A percentile compares a stretch with the other conserved stretches of the same genome.
These are phyloP conservation scores for Fabriciana adippe DNA, from an alignment of 2,888 invertebrate genomes.

Conservation along the genomic window DNA sequence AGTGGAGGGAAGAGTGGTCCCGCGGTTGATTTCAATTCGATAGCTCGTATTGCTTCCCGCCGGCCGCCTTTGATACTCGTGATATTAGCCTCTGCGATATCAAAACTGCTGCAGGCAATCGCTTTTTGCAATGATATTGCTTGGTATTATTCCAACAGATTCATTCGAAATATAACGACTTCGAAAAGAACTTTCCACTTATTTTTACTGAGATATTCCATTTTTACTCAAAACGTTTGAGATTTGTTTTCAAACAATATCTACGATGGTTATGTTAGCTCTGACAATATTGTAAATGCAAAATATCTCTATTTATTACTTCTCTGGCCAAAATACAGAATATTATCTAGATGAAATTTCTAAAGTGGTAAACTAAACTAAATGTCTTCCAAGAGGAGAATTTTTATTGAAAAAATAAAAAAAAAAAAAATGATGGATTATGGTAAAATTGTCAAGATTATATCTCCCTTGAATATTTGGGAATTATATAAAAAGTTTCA, in stretches of 20 bases:
- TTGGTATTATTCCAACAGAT: neutral
- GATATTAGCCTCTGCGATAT: constrained; percentile 1
- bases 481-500: too few species aligned
- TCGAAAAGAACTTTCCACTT: neutral
- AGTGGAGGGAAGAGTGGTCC: neutral
- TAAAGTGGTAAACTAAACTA: too few species aligned
- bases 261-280: neutral
- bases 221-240: neutral
- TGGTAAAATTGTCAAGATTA: too few species aligned
- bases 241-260: neutral
- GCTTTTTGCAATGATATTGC: constrained; percentile 9
- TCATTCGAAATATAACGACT: constrained; percentile 3
- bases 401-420: too few species aligned
- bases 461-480: too few species aligned
- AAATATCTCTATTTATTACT: too few species aligned
- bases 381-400: too few species aligned
- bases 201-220: neutral
- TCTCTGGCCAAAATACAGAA: too few species aligned
- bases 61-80: neutral
- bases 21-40: constrained; percentile 6
- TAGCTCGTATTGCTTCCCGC: neutral
- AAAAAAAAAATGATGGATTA: too few species aligned
- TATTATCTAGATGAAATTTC: too few species aligned
- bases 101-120: constrained; percentile 2
- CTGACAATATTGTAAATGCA: too few species aligned